Evolutionary conservation across 2,113 vertebrate genomes (phyloP).

Genomic region (Pao palembangensis): DNA sequence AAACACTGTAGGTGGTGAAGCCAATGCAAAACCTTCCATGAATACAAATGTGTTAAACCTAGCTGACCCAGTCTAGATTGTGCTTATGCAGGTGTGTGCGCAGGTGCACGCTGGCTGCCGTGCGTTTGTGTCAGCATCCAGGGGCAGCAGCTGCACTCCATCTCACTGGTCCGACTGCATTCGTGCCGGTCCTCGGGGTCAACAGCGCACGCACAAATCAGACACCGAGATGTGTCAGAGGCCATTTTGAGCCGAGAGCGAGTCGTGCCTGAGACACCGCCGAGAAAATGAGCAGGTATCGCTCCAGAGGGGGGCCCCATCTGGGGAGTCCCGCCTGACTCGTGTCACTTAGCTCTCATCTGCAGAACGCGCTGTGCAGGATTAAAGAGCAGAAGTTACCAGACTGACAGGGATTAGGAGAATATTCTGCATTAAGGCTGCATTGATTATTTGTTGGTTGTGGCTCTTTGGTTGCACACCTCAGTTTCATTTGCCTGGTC

Average conservation of each 20-base stretch:
- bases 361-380: constrained; percentile 37
- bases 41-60: constrained; percentile 74
- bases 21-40: constrained; percentile 72
- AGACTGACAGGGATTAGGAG: constrained; percentile 17
- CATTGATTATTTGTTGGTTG: constrained; percentile 72
- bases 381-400: constrained; percentile 32
- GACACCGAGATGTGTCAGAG: constrained; percentile 65
- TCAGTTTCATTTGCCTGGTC: constrained; percentile 93
- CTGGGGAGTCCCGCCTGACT: constrained; percentile 41
- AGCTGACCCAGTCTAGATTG: constrained; percentile 67
- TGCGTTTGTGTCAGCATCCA: constrained; percentile 60
- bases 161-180: constrained; percentile 61
- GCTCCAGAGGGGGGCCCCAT: constrained; percentile 57
- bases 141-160: constrained; percentile 61
- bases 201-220: constrained; percentile 67
- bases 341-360: constrained; percentile 26
- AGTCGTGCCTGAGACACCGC: constrained; percentile 60
- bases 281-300: constrained; percentile 67
- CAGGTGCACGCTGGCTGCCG: constrained; percentile 11
- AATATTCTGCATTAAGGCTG: constrained; percentile 20
- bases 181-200: constrained; percentile 63
- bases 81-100: constrained; percentile 47
- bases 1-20: constrained; percentile 72
- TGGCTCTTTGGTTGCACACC: constrained; percentile 91
- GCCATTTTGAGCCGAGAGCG: constrained; percentile 64